Conservation (phyloP, 1,140 invertebrate species). For the Holotrichia oblita region DNA sequence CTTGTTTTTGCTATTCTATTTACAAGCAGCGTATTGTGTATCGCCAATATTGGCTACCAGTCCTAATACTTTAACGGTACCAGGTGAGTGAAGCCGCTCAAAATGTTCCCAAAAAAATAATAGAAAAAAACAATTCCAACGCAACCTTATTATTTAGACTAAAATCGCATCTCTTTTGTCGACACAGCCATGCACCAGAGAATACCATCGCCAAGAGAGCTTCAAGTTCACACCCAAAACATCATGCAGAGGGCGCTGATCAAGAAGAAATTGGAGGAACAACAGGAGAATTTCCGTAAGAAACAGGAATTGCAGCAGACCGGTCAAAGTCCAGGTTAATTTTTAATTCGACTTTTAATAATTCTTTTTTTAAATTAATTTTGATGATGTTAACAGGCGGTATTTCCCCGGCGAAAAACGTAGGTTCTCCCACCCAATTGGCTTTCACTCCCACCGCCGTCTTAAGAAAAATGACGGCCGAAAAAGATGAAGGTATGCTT, state of each 20-base stretch:
- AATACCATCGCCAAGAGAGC: conserved; percentile 83
- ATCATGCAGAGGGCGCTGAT: conserved; percentile 85
- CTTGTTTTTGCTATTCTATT: conserved; percentile 40
- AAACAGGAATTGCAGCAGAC: conserved; percentile 74
- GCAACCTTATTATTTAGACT: too few relatives aligned
- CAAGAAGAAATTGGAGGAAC: conserved; percentile 87
- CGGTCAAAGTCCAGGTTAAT: conserved; percentile 56
- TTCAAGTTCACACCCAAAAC: conserved; percentile 82
- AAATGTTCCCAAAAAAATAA: too few relatives aligned
- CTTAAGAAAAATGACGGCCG: conserved; percentile 91
- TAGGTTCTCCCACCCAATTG: conserved; percentile 71
- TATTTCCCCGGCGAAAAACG: conserved; percentile 57
- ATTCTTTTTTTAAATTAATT: neutral
- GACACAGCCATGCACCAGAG: conserved; percentile 70
- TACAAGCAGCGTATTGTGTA: conserved; percentile 74
- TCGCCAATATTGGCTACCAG: conserved; percentile 72
- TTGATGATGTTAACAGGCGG: too few relatives aligned
- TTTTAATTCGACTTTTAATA: neutral
- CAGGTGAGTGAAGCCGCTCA: conserved; percentile 60
- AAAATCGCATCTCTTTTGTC: neutral
- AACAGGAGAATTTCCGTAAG: conserved; percentile 82
- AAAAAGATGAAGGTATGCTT: conserved; percentile 71
- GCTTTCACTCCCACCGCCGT: conserved; percentile 91
- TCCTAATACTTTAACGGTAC: conserved; percentile 71
- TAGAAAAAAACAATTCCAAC: too few relatives aligned